These are phyloP conservation scores for Triplophysa siluroides DNA, from an alignment of 2,113 vertebrate genomes.

Conservation along the genomic window DNA sequence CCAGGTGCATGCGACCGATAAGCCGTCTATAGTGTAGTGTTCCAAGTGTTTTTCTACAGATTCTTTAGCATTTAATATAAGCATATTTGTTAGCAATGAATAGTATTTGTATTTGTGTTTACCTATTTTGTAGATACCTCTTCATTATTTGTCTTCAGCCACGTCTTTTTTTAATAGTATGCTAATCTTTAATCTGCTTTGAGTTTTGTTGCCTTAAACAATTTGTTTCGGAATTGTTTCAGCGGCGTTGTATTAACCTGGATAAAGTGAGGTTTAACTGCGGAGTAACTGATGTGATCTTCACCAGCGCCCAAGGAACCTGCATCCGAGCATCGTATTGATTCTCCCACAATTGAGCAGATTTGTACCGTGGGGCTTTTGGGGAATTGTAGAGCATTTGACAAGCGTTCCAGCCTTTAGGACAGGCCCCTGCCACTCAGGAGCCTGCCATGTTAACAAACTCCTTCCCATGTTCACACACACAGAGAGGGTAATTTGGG, in stretches of 20 bases:
- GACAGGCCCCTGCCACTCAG: conserved; percentile 37
- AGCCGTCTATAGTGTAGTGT: too few relatives aligned
- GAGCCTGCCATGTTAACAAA: conserved; percentile 30
- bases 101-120: too few relatives aligned
- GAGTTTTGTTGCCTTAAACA: conserved; percentile 17
- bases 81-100: too few relatives aligned
- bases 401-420: conserved; percentile 29
- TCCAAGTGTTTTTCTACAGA: too few relatives aligned
- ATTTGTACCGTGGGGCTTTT: conserved; percentile 31
- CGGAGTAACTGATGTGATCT: conserved; percentile 23
- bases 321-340: conserved; percentile 27
- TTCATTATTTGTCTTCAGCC: too few relatives aligned
- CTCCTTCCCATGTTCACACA: conserved; percentile 20
- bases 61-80: too few relatives aligned
- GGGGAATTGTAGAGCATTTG: conserved; percentile 20
- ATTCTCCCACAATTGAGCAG: conserved; percentile 31
- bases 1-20: too few relatives aligned
- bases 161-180: not conserved
- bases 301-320: conserved; percentile 15
- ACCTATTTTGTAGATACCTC: too few relatives aligned
- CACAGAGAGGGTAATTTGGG: conserved; percentile 38
- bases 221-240: not conserved
- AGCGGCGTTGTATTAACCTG: not conserved
- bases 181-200: conserved; percentile 24
- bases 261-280: conserved; percentile 34